Conservation (phyloP, 2,797 vertebrate species). For the Enteromius trimaculatus region DNA sequence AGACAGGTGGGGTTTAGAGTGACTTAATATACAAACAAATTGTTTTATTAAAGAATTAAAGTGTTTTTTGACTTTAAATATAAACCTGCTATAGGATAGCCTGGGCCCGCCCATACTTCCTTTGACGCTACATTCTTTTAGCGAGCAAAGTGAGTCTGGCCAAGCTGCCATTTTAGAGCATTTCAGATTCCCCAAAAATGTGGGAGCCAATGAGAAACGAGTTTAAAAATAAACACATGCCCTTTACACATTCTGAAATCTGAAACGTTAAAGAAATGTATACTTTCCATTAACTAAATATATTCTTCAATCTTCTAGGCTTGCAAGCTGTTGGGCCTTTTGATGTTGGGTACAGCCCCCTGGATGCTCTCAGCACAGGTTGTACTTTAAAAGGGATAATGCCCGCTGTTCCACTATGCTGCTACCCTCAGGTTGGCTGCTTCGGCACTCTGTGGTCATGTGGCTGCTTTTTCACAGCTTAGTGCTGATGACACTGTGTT, state of each 20-base stretch:
- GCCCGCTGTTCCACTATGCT: slow-evolving; percentile 73
- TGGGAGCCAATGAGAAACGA: no score
- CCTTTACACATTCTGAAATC: background rate
- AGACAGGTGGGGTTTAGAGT: background rate
- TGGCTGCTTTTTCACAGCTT: slow-evolving; percentile 85
- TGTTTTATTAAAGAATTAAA: background rate
- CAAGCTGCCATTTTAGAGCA: no score
- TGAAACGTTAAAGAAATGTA: background rate
- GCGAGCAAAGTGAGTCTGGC: no score
- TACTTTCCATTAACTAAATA: slow-evolving; percentile 12
- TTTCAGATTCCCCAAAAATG: no score
- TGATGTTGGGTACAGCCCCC: slow-evolving; percentile 63
- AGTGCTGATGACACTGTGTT: slow-evolving; percentile 86
- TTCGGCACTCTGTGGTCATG: slow-evolving; percentile 79
- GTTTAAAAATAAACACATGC: background rate
- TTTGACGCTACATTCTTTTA: no score
- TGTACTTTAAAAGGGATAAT: slow-evolving; percentile 70
- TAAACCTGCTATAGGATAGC: background rate
- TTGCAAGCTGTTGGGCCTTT: slow-evolving; percentile 62
- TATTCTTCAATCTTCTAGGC: slow-evolving; percentile 62
- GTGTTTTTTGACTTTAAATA: background rate
- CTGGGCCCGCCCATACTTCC: no score
- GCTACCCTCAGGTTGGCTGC: slow-evolving; percentile 74
- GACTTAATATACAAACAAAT: background rate
- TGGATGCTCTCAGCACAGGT: slow-evolving; percentile 54